Conservation (phyloP, 2,888 invertebrate genomes). For the Chrysolina oricalcia region DNA sequence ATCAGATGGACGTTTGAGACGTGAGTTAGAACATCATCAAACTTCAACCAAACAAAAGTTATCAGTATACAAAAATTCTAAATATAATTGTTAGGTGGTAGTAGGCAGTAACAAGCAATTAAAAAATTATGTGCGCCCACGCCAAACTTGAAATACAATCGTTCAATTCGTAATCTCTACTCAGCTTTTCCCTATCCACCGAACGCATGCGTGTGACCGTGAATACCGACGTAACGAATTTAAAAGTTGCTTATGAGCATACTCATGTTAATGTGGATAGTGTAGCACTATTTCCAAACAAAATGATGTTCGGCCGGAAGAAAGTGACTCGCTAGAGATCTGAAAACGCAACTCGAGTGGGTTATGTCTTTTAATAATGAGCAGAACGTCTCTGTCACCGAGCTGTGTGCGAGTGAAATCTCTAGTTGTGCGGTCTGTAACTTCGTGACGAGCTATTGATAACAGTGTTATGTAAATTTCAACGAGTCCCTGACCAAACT, state of each 20-base stretch:
- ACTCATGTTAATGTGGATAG: constrained; percentile 45
- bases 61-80: too few relatives aligned
- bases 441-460: constrained; percentile 4
- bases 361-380: constrained; percentile 24
- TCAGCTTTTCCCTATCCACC: constrained; percentile 11
- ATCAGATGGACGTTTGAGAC: too few relatives aligned
- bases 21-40: not conserved
- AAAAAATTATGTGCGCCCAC: not conserved
- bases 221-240: constrained; percentile 58
- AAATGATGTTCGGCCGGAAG: constrained; percentile 50
- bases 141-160: not conserved
- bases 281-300: constrained; percentile 43
- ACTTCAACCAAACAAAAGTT: too few relatives aligned
- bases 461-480: constrained; percentile 15
- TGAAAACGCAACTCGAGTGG: not conserved
- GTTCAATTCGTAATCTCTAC: not conserved
- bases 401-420: constrained; percentile 13
- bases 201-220: constrained; percentile 56
- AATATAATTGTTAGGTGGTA: too few relatives aligned
- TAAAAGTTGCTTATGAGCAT: constrained; percentile 57
- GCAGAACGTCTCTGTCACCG: constrained; percentile 12
- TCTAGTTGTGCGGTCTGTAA: constrained; percentile 20
- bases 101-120: not conserved
- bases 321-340: constrained; percentile 51
- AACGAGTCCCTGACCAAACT: constrained; percentile 16